Evolutionary conservation across 2,113 vertebrate genomes (phyloP), one percentile per base, ranked within the genome.

Genomic region (Perognathus longimembris): DNA sequence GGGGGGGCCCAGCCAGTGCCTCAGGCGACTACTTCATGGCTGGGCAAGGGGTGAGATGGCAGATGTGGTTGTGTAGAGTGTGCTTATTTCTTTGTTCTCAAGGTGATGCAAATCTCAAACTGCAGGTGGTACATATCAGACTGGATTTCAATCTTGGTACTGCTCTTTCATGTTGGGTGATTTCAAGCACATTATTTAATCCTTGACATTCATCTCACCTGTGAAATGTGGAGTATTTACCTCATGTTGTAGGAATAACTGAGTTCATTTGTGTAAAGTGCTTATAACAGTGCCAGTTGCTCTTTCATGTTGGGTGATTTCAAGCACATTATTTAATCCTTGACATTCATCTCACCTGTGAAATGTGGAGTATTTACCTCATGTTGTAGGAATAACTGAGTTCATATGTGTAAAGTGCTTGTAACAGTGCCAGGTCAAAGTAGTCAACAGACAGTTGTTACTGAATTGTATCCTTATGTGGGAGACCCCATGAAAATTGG

Each of bases 61-160:
- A n/a, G 54, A 66, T 1, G 6, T 45, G 21, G 32, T 0, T 45
- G 36, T 57, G 38, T 24, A 79, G 38, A 18, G 69, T 6, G 28
- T 21, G 30, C 45, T 78, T 40, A 14, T 67, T 83, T 87, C 69
- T 76, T 75, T 88, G 74, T 79, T 78, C 59, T 74, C 40, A 83
- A 76, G 50, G 9, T 54, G 70, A 42, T 7, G 36, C 18, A 71
- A 76, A 69, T 42, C 34, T 70, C 64, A 57, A 38, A 76, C 28
- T 69, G 85, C 70, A 38, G 30, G 57, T 17, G 64, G 42, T 14
- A 24, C 32, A 5, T 21, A 40, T 17, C 61, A 90, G 61, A 45
- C n/a, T 70, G 26, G 50, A 82, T 92, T 7, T 3, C 28, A 81
- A n/a, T 83, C 34, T 85, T 14, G 82, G 69, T 70, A 77, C 70